A percentile compares a stretch with the other conserved stretches of the same genome.
phyloP scores from a whole-genome alignment of 1,140 invertebrate species.

The Apocrypta bakeri region DNA sequence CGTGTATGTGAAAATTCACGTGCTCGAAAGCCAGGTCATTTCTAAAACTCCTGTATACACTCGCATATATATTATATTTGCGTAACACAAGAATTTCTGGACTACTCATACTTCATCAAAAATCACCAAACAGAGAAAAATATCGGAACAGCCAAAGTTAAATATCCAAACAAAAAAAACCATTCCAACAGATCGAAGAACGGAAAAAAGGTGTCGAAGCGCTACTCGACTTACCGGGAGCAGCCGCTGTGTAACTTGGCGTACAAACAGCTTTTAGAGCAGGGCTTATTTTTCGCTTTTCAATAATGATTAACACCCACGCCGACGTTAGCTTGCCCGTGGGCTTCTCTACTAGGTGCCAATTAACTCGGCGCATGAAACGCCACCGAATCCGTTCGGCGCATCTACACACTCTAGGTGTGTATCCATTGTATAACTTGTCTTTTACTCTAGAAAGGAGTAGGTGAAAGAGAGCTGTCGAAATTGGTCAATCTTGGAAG shows the following conservation, averaged over 20 bases:
- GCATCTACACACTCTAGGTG: background rate
- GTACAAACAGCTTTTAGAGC: slow-evolving; percentile 69
- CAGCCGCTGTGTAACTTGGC: slow-evolving; percentile 58
- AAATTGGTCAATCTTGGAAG: no score
- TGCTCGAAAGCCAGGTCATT: no score
- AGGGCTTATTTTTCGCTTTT: slow-evolving; percentile 68
- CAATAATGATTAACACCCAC: slow-evolving; percentile 71
- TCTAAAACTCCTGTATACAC: no score
- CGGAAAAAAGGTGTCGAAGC: background rate
- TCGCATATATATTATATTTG: no score
- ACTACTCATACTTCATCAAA: no score
- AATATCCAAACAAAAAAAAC: background rate
- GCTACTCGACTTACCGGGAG: slow-evolving; percentile 4
- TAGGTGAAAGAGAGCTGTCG: no score
- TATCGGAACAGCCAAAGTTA: no score
- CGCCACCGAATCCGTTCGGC: slow-evolving; percentile 36
- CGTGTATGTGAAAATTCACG: no score
- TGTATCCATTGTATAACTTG: background rate
- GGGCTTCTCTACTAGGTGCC: slow-evolving; percentile 60
- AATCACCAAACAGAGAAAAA: no score
- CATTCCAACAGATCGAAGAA: background rate
- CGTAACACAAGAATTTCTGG: no score
- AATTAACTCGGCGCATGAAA: slow-evolving; percentile 63
- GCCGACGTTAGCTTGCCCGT: slow-evolving; percentile 35
- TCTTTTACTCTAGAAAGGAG: no score